phyloP scores from a whole-genome alignment of 2,113 vertebrate genomes.

The Nannobrachium achirus region DNA sequence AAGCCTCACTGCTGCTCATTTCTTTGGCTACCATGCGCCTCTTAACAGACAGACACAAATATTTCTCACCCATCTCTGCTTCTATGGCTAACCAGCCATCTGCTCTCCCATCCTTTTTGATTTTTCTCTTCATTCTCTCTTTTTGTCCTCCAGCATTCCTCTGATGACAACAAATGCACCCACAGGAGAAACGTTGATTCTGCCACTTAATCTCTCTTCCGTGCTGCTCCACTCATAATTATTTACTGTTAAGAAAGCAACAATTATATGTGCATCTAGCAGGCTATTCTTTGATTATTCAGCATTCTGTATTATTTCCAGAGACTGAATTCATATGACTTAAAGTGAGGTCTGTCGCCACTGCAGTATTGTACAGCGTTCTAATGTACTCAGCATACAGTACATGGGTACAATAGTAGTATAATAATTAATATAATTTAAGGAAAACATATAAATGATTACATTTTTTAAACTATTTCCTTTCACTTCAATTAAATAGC shows the following conservation, averaged over 20 bases:
- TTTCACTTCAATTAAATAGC: not conserved
- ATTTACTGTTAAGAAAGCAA: no score
- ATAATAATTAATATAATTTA: no score
- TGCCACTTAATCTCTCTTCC: slow-evolving; percentile 37
- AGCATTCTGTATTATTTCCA: no score
- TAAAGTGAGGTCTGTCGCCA: no score
- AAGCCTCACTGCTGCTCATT: slow-evolving; percentile 28
- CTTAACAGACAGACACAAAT: slow-evolving; percentile 24
- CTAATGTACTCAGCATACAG: no score
- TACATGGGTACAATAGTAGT: no score
- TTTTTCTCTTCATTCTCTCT: slow-evolving; percentile 37
- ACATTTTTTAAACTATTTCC: no score
- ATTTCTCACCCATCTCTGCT: slow-evolving; percentile 12
- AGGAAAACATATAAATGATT: no score
- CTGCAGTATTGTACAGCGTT: no score
- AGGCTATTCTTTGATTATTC: no score
- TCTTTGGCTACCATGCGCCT: slow-evolving; percentile 46
- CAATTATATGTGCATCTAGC: no score
- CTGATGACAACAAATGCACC: slow-evolving; percentile 62
- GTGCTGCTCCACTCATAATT: slow-evolving; percentile 21
- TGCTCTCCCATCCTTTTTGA: slow-evolving; percentile 56
- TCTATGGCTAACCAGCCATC: slow-evolving; percentile 43
- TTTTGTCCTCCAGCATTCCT: slow-evolving; percentile 62
- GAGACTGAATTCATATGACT: no score
- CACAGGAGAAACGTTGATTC: slow-evolving; percentile 39